Evolutionary conservation across 2,113 vertebrate species (phyloP).

Genomic region (Orthonyx spaldingii): DNA sequence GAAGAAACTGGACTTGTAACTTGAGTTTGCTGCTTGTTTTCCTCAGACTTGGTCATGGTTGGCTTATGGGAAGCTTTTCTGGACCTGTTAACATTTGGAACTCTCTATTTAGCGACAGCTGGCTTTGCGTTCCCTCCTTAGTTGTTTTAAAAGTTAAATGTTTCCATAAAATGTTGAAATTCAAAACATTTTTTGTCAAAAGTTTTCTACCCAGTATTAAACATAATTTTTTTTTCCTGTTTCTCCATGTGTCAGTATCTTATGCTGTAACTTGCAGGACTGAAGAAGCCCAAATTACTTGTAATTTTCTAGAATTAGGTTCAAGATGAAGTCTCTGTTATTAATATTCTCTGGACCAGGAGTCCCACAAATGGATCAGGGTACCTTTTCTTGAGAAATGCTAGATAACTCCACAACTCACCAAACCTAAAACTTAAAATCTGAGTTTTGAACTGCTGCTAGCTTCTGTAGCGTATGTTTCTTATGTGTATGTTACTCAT

Average conservation of each 20-base stretch:
- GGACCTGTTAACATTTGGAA: background rate
- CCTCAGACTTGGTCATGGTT: background rate
- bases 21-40: background rate
- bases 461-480: background rate
- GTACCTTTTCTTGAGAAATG: background rate
- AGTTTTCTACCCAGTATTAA: background rate
- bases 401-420: background rate
- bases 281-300: background rate
- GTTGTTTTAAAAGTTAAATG: background rate
- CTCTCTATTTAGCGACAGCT: background rate
- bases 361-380: background rate
- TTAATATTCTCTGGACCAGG: background rate
- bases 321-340: background rate
- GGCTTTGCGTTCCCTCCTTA: background rate
- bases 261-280: background rate
- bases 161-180: background rate
- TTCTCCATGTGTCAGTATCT: fast-evolving
- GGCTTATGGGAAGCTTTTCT: background rate
- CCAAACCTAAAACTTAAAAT: background rate
- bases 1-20: background rate
- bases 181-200: background rate
- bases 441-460: background rate
- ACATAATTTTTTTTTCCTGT: background rate
- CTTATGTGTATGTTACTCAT: background rate
- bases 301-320: background rate